Evolutionary conservation across 2,888 invertebrate species (phyloP).

Genomic region (Hipparchia semele): DNA sequence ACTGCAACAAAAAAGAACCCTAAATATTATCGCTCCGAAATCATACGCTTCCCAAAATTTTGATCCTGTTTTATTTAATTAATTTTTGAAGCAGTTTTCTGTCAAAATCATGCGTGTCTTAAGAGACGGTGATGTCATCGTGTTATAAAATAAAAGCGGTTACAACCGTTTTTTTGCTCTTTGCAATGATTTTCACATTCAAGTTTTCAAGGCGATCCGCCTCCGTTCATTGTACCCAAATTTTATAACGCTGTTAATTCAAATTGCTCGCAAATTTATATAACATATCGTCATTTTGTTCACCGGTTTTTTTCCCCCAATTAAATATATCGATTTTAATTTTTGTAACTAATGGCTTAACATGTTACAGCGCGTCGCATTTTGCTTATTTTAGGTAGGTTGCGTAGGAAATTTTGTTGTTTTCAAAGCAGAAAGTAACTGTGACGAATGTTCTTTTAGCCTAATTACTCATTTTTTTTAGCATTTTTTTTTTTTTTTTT

Average conservation of each 20-base stretch:
- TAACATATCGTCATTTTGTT: slow-evolving; percentile 30
- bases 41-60: slow-evolving; percentile 67
- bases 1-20: slow-evolving; percentile 81
- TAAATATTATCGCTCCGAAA: slow-evolving; percentile 71
- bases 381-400: not conserved
- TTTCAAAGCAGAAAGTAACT: not conserved
- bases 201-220: slow-evolving; percentile 71
- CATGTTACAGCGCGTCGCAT: not conserved
- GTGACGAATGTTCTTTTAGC: too few species aligned
- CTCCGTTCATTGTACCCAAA: slow-evolving; percentile 74
- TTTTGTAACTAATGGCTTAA: slow-evolving; percentile 38
- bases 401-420: not conserved
- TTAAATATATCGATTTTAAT: slow-evolving; percentile 26
- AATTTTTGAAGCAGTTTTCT: slow-evolving; percentile 18
- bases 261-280: slow-evolving; percentile 50
- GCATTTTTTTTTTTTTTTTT: too few species aligned
- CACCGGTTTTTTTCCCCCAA: slow-evolving; percentile 27
- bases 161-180: slow-evolving; percentile 33
- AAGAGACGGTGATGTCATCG: slow-evolving; percentile 36
- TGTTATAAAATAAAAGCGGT: slow-evolving; percentile 33
- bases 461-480: too few species aligned
- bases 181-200: slow-evolving; percentile 52
- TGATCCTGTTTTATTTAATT: slow-evolving; percentile 18
- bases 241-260: slow-evolving; percentile 51
- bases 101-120: slow-evolving; percentile 24